Base-by-base conservation (phyloP, 2,888 invertebrate genomes). In the Cephonodes hylas region DNA sequence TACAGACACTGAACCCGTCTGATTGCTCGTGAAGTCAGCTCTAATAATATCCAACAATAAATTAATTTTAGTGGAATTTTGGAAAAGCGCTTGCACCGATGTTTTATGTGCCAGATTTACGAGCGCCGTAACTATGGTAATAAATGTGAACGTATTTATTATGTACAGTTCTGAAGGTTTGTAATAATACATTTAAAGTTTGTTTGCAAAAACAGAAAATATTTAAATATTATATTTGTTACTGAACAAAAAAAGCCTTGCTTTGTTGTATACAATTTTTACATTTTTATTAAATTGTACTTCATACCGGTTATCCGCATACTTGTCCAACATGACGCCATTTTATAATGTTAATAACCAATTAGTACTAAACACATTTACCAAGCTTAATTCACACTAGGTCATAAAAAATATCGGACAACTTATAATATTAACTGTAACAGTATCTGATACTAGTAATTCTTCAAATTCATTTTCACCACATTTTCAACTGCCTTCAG, bases 101-200 rank as follows among this genome's bases (percentile, higher is more conserved):
- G 31, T 53, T 53, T 53, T 53, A 53, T 31, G 53, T 53, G 53
- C 18, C 53, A 53, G 3, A 31, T 53, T 53, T 31, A 53, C 53
- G 53, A 31, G 15, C 31, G 27, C 31, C 18, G 31, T 27, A 48
- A 53, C 27, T 27, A 53, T 53, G 18, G 2, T 53, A 20, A 31
- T 53, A 31, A 53, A 53, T 31, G 4, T n/a, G 25, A 23, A 46
- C 46, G 6, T 46, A 46, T 46, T 46, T 46, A 25, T 46, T 46
- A 45, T 45, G 20, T 22, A 13, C 22, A 13, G n/a, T n/a, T n/a
- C n/a, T n/a, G 3, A 38, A 38, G 3, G 4, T 3, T n/a, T 4
- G n/a, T 4, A 38, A n/a, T 38, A n/a, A 38, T 38, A n/a, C 3
- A n/a, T 38, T n/a, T 38, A 38, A 38, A 38, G n/a, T 31, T 31